A percentile compares a stretch with the other conserved stretches of the same genome.
phyloP scores from a whole-genome alignment of 2,113 vertebrate genomes.

The Saguinus midas region DNA sequence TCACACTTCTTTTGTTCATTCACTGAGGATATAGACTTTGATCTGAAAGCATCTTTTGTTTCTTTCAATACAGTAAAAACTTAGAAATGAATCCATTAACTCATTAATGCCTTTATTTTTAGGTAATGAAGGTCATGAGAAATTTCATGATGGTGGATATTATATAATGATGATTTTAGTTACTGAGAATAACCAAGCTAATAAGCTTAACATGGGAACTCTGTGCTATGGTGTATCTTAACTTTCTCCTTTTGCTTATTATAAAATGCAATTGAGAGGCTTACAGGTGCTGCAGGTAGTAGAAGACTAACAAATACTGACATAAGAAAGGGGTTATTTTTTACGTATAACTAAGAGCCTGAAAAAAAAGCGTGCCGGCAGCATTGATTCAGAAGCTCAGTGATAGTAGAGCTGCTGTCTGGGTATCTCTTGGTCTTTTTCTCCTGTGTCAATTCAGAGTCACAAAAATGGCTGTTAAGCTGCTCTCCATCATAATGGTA shows the following conservation, averaged over 20 bases:
- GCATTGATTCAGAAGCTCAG: not conserved
- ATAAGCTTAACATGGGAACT: not conserved
- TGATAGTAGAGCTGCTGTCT: not conserved
- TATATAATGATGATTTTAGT: not conserved
- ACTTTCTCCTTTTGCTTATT: not conserved
- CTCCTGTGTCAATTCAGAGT: not conserved
- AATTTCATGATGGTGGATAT: not conserved
- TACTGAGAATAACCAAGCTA: not conserved
- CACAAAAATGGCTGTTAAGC: not conserved
- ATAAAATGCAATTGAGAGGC: not conserved
- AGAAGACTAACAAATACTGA: not conserved
- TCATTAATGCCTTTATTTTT: constrained; percentile 4
- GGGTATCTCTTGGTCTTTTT: not conserved
- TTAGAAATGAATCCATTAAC: constrained; percentile 22
- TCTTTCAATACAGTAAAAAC: constrained; percentile 35
- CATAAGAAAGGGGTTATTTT: not conserved
- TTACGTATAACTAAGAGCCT: not conserved
- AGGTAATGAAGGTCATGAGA: not conserved
- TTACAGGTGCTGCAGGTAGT: not conserved
- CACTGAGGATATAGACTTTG: not conserved
- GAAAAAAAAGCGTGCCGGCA: not conserved
- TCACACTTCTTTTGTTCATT: constrained; percentile 60
- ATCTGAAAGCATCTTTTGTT: constrained; percentile 58
- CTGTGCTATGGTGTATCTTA: not conserved
- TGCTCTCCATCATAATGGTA: not conserved